phyloP scores from a whole-genome alignment of 2,888 invertebrate species.

The Colletes collaris region DNA sequence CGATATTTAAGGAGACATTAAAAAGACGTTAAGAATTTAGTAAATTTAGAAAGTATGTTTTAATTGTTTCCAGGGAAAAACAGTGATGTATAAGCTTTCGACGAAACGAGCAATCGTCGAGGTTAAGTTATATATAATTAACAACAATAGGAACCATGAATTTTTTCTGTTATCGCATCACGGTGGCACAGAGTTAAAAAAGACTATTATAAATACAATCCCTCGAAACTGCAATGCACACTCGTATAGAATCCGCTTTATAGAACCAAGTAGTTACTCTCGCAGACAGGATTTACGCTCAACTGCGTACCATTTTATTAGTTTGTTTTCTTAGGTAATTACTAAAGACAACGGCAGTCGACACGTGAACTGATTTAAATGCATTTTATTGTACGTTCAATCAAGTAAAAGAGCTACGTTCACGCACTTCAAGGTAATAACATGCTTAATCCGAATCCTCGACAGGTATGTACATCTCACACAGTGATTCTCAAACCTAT shows the following conservation, averaged over 20 bases:
- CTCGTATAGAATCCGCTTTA: not conserved
- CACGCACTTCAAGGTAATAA: conserved; percentile 6
- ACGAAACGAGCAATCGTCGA: no score
- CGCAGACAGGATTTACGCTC: not conserved
- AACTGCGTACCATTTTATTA: not conserved
- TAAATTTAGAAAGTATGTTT: no score
- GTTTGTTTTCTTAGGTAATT: not conserved
- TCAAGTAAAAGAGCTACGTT: not conserved
- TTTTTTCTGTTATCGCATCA: no score
- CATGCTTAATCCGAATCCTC: conserved; percentile 9
- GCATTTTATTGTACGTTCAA: not conserved
- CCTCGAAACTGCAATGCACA: not conserved
- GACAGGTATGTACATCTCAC: no score
- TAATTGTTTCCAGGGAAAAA: no score
- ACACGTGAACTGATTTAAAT: not conserved
- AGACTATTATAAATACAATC: no score
- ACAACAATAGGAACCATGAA: no score
- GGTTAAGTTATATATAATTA: no score
- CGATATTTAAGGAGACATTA: not conserved
- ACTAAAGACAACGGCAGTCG: not conserved
- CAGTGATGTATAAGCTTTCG: no score
- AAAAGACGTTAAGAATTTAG: no score
- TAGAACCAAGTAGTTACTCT: not conserved
- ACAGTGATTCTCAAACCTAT: no score
- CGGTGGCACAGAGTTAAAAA: no score